Base-by-base conservation (phyloP, 2,888 invertebrate genomes). In the Mayetiola destructor region DNA sequence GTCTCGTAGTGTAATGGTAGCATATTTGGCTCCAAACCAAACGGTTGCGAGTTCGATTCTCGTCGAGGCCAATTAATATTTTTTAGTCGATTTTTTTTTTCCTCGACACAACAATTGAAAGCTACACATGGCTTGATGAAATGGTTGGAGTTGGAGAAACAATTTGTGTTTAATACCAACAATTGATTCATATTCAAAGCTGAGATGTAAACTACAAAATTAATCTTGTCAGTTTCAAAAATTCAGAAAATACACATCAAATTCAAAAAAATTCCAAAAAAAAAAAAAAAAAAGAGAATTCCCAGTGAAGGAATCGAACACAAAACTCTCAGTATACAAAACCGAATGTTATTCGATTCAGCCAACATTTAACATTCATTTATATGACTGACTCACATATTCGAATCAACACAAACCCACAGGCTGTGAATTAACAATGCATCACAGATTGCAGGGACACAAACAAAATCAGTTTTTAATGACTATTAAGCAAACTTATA, bases 31-130 rank as follows among this genome's bases (percentile, higher is more conserved):
- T 59, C 59, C 59, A 59, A 56, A 59, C 56, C 59, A 56, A 56
- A 59, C 58, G 56, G 58, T 59, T 59, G 58, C 58, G 59, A 58
- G 59, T 58, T 59, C 59, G 58, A 59, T 37, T 59, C 58, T 58
- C 59, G 56, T 58, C 56, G 58, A 56, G 59, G 58, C 58, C 59
- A 59, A 18, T 20, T 21, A 4, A n/a, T n/a, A 18, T 12, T 54
- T 35, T 54, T 54, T 54, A n/a, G 12, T 35, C 12, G 9, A 10
- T 35, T 35, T 35, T 35, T 35, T 35, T 35, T 35, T 35, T 35
- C n/a, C n/a, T n/a, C n/a, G n/a, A n/a, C n/a, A n/a, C n/a, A n/a
- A n/a, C n/a, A n/a, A n/a, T n/a, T n/a, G n/a, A n/a, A n/a, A n/a
- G n/a, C n/a, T n/a, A n/a, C n/a, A n/a, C n/a, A n/a, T n/a, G n/a